Base-by-base conservation (phyloP, 2,888 invertebrate genomes). In the Eurytoma californica region DNA sequence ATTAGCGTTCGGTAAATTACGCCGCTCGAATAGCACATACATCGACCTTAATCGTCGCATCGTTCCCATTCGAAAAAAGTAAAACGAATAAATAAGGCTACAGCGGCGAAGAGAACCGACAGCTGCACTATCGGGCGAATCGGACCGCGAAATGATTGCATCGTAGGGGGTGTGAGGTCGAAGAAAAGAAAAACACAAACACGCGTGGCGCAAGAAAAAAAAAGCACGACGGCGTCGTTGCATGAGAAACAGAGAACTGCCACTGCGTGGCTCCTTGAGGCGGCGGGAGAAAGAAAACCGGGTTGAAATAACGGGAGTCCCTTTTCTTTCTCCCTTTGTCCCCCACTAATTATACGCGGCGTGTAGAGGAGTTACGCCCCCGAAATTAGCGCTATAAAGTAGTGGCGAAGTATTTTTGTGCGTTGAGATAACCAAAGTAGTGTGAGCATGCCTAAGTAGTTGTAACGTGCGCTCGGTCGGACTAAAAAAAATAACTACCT, bases 1-100 rank as follows among this genome's bases (percentile, higher is more conserved):
- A 74, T 74, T 74, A 74, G 53, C 65, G 57, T 55, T 13, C 53
- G 14, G 9, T 16, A 24, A 65, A 57, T 58, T 70, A 30, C 65
- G 30, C n/a, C 9, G 7, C 30, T 30, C 47, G 55, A 58, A 55
- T 18, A 39, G 30, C 53, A 63, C 66, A 61, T 66, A 60, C 67
- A 63, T 72, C 63, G 72, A 57, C 39, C 63, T 68, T 74, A 79
- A 79, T 79, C 79, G 60, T 66, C 70, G 47, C 53, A 69, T 79
- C 79, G 79, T 66, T 74, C 79, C 74, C 79, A 74, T 79, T 78
- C 60, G 73, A 13, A 39, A 63, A 72, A 55, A 53, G 18, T 12
- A 20, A 58, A 57, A 58, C 28, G 47, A 61, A 60, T 55, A 13
- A 67, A 66, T 24, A 24, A 60, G 60, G 39, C 18, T 49, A 49